Percentiles rank a stretch among this genome's conserved stretches.
phyloP scores from a whole-genome alignment of 2,888 invertebrate genomes.

The Priocnemis perturbator region DNA sequence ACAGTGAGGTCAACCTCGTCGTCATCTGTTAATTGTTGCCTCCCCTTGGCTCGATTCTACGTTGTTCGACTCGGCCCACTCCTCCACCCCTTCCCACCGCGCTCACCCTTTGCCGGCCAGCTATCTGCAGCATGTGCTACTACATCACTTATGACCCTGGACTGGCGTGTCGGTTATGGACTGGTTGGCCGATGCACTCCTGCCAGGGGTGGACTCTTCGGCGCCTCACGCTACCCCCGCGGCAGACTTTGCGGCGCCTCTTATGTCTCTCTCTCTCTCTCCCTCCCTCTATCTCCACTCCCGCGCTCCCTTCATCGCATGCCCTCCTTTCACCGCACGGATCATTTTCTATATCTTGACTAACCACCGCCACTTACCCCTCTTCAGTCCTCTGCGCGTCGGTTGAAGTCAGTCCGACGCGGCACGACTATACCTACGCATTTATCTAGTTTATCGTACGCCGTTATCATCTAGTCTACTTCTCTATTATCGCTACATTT shows the following conservation, averaged over 20 bases:
- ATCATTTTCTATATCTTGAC: no score
- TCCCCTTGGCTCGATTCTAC: no score
- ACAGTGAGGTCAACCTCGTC: no score
- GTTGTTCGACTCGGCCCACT: not conserved
- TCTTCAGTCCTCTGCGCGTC: conserved; percentile 6
- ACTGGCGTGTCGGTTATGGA: conserved; percentile 46
- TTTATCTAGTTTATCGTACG: no score
- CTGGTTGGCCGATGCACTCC: conserved; percentile 54
- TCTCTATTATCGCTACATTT: no score
- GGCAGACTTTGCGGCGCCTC: conserved; percentile 63
- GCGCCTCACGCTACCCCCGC: conserved; percentile 66
- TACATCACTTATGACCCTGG: conserved; percentile 23
- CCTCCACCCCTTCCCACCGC: not conserved
- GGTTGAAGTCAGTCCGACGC: conserved; percentile 12
- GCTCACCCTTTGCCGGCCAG: not conserved
- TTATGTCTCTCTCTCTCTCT: conserved; percentile 40
- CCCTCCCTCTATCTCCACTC: conserved; percentile 6
- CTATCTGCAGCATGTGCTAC: conserved; percentile 3
- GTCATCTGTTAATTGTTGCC: no score
- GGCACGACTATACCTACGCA: conserved; percentile 4
- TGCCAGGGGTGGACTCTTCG: conserved; percentile 54
- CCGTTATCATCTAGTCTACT: no score
- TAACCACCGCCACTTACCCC: not conserved
- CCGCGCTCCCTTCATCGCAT: not conserved
- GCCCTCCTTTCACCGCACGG: no score